Evolutionary conservation across 2,888 invertebrate species (phyloP).

Genomic region (Lottia gigantea): DNA sequence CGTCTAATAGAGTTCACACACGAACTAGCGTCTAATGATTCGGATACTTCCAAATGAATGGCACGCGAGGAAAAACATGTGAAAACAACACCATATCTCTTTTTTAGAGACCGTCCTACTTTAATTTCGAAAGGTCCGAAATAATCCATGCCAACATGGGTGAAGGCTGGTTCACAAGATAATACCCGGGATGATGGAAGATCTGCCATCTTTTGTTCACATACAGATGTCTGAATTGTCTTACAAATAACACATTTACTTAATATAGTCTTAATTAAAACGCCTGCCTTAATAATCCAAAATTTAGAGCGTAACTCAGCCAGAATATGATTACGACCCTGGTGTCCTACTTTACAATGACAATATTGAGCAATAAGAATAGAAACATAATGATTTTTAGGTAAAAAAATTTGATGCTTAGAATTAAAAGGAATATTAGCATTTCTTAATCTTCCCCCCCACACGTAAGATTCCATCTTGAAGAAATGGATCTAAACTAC

Average conservation of each 20-base stretch:
- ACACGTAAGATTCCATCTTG: conserved; percentile 8
- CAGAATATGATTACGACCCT: conserved; percentile 9
- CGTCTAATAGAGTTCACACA: conserved; percentile 21
- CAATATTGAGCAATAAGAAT: conserved; percentile 10
- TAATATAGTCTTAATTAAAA: background rate
- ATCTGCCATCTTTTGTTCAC: conserved; percentile 17
- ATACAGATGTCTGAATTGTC: background rate
- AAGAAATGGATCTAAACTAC: conserved; percentile 11
- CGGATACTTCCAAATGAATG: conserved; percentile 27
- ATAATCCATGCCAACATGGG: conserved; percentile 21
- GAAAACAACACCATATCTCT: conserved; percentile 33
- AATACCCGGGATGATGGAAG: background rate
- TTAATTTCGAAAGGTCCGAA: conserved; percentile 29
- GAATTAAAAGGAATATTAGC: conserved; percentile 3
- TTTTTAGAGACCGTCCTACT: conserved; percentile 19
- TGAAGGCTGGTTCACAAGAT: conserved; percentile 21
- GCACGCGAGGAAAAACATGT: conserved; percentile 28
- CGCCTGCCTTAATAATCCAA: conserved; percentile 17
- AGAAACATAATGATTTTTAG: conserved; percentile 15
- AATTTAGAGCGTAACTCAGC: conserved; percentile 13
- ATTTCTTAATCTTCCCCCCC: conserved; percentile 8
- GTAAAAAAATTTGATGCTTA: conserved; percentile 20
- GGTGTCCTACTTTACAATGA: conserved; percentile 14
- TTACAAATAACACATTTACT: conserved; percentile 10
- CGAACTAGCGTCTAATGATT: conserved; percentile 22